Percentiles rank a stretch among this genome's conserved stretches.
These are phyloP conservation scores for Heliothis subflexa DNA, from an alignment of 1,140 invertebrate species.

Conservation along the genomic window DNA sequence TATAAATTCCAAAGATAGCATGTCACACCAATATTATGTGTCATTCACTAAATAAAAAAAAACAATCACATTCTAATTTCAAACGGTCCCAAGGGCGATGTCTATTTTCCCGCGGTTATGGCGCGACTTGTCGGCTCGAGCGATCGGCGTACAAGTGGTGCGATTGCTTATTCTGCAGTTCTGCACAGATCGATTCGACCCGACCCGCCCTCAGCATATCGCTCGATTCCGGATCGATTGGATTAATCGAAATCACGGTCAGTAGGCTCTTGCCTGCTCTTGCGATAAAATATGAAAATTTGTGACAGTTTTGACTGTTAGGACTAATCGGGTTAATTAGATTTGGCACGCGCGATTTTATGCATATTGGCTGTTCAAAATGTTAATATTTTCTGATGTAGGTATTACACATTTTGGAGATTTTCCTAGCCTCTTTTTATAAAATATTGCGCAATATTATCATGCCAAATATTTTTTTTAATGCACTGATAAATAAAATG, in stretches of 20 bases:
- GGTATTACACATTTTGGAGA: not conserved
- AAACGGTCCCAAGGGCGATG: conserved; percentile 30
- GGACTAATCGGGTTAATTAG: conserved; percentile 38
- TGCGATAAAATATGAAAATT: conserved; percentile 45
- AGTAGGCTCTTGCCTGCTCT: conserved; percentile 29
- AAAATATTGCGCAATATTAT: too few species aligned
- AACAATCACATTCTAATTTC: conserved; percentile 45
- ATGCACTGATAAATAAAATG: too few species aligned
- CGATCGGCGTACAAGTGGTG: conserved; percentile 40
- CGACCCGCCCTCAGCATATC: conserved; percentile 46
- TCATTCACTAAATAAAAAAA: conserved; percentile 41
- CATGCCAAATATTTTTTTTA: too few species aligned
- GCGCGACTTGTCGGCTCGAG: conserved; percentile 30
- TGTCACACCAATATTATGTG: conserved; percentile 22
- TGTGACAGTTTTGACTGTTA: conserved; percentile 29
- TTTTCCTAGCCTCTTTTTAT: not conserved
- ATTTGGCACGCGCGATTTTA: conserved; percentile 25
- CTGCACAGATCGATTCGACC: conserved; percentile 46
- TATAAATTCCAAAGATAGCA: conserved; percentile 29
- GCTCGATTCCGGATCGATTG: conserved; percentile 45
- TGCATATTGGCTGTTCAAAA: not conserved
- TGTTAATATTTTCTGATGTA: not conserved
- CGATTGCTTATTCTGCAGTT: conserved; percentile 45
- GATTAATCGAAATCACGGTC: conserved; percentile 41
- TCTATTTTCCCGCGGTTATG: conserved; percentile 37